Percentiles rank a stretch among this genome's conserved stretches.
phyloP scores from a whole-genome alignment of 2,113 vertebrate genomes.

The Tichodroma muraria region DNA sequence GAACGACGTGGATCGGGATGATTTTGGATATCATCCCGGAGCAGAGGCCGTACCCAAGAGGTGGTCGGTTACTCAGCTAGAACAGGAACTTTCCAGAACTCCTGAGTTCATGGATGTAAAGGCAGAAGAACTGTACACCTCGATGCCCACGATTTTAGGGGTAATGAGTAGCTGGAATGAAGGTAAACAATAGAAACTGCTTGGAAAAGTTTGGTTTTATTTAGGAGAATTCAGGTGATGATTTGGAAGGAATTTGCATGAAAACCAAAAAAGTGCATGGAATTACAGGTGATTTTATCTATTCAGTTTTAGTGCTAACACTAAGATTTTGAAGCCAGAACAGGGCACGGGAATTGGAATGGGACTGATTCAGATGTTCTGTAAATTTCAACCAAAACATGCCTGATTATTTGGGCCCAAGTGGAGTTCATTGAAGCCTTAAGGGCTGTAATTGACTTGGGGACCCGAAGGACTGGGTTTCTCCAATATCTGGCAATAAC shows the following conservation, averaged over 20 bases:
- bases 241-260: not conserved
- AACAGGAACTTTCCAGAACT: not conserved
- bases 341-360: not conserved
- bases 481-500: not conserved
- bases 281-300: not conserved
- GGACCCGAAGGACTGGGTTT: not conserved
- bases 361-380: not conserved
- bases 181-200: conserved; percentile 60
- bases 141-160: conserved; percentile 73
- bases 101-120: conserved; percentile 65
- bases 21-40: not conserved
- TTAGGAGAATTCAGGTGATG: not conserved
- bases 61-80: conserved; percentile 48
- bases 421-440: not conserved
- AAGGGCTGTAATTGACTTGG: not conserved
- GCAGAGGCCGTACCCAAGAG: conserved; percentile 30
- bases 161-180: conserved; percentile 79
- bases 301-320: fast-evolving
- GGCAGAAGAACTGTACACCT: conserved; percentile 79
- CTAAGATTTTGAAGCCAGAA: not conserved
- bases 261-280: not conserved
- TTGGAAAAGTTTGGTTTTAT: not conserved
- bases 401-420: not conserved
- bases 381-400: not conserved
- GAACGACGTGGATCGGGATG: not conserved